These are phyloP conservation scores for Drosophila teissieri DNA, from an alignment of 1,140 invertebrate species.

Conservation along the genomic window DNA sequence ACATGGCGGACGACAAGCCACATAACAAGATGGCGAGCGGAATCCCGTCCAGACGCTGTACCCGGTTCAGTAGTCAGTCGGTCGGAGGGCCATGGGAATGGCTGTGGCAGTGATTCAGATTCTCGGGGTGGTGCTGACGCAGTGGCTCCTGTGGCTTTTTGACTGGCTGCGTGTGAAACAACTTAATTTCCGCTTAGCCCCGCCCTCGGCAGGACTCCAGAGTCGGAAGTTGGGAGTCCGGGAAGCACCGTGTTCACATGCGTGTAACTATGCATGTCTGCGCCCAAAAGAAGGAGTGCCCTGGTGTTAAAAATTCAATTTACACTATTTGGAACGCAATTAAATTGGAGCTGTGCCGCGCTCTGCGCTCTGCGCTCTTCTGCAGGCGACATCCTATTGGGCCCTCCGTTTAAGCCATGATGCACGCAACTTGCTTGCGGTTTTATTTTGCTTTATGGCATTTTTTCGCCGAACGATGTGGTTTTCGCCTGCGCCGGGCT, in stretches of 20 bases:
- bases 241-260: constrained; percentile 58
- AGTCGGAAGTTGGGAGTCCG: neutral
- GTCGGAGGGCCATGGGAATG: constrained; percentile 10
- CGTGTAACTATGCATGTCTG: constrained; percentile 72
- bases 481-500: constrained; percentile 10
- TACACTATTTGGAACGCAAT: constrained; percentile 80
- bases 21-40: constrained; percentile 48
- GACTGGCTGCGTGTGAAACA: constrained; percentile 68
- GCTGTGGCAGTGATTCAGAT: constrained; percentile 12
- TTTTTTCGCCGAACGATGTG: constrained; percentile 20
- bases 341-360: constrained; percentile 51
- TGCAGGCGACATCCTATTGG: constrained; percentile 3
- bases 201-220: constrained; percentile 22
- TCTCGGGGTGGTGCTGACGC: constrained; percentile 30
- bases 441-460: constrained; percentile 32
- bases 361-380: constrained; percentile 6
- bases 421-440: constrained; percentile 53
- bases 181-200: constrained; percentile 67
- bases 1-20: constrained; percentile 59
- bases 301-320: constrained; percentile 79
- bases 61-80: constrained; percentile 17
- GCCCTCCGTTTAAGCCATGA: constrained; percentile 16
- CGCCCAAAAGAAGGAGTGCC: constrained; percentile 20
- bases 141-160: constrained; percentile 35
- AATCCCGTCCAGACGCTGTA: constrained; percentile 17